Evolutionary conservation across 2,888 invertebrate genomes (phyloP).

Genomic region (Andrena bucephala): DNA sequence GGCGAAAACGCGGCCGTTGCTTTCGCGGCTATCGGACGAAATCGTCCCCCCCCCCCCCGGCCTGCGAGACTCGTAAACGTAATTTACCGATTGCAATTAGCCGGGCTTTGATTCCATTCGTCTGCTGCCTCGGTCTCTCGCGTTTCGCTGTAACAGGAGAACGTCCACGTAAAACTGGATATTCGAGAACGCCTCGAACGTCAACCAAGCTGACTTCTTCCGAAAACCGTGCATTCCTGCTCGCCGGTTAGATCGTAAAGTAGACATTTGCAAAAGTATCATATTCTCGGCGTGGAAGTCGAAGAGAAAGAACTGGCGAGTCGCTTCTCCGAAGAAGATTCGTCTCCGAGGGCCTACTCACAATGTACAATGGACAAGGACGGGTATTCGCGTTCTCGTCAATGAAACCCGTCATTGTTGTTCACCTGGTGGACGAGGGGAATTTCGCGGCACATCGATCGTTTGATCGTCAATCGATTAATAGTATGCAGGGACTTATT

Average conservation of each 20-base stretch:
- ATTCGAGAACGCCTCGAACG: slow-evolving; percentile 3
- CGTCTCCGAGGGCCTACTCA: not conserved
- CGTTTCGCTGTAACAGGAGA: slow-evolving; percentile 33
- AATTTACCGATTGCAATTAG: slow-evolving; percentile 22
- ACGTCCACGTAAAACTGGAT: slow-evolving; percentile 10
- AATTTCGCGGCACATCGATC: slow-evolving; percentile 52
- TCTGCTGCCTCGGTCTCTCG: not conserved
- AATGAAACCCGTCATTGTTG: not conserved
- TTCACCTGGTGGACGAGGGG: slow-evolving; percentile 18
- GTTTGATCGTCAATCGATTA: slow-evolving; percentile 72
- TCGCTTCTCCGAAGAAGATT: not conserved
- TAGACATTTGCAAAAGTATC: slow-evolving; percentile 20
- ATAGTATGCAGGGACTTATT: slow-evolving; percentile 71
- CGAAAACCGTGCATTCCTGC: slow-evolving; percentile 19
- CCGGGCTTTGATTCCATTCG: not conserved
- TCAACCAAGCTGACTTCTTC: not conserved
- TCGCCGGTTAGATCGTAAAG: slow-evolving; percentile 11
- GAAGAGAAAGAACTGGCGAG: not conserved
- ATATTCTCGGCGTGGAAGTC: slow-evolving; percentile 14
- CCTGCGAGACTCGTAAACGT: not conserved
- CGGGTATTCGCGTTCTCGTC: not conserved
- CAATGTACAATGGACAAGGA: not conserved
- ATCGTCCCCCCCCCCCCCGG: not conserved
- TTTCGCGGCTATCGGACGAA: not conserved
- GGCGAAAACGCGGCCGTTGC: not conserved